phyloP scores from a whole-genome alignment of 2,888 invertebrate species.

The Limnephilus lunatus region DNA sequence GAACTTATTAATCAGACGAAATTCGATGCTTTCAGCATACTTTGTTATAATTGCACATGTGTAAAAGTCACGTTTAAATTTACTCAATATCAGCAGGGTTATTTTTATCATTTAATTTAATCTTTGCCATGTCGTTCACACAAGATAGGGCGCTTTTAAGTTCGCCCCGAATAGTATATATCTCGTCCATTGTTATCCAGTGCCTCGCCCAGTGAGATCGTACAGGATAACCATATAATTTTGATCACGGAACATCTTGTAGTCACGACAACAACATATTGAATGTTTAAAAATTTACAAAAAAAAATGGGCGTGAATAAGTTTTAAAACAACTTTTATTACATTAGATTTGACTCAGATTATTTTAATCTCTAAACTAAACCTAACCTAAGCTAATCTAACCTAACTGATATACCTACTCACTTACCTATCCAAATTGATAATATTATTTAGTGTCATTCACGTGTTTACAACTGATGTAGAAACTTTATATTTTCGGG shows the following conservation, averaged over 20 bases:
- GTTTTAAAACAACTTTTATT: background rate
- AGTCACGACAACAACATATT: background rate
- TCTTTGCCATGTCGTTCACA: slow-evolving; percentile 4
- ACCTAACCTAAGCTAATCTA: no score
- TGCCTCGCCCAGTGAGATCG: background rate
- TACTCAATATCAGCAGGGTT: background rate
- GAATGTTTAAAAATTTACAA: background rate
- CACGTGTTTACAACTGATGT: background rate
- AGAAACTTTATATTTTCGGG: background rate
- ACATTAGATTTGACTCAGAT: background rate
- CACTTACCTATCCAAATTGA: background rate
- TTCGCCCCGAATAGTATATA: background rate
- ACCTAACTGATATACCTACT: background rate
- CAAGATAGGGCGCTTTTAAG: background rate
- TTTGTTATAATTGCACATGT: background rate
- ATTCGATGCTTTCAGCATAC: background rate
- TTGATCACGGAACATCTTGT: background rate
- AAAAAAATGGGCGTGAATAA: background rate
- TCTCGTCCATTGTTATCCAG: background rate
- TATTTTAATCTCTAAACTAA: background rate
- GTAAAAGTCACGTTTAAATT: background rate
- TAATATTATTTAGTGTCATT: background rate
- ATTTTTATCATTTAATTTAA: slow-evolving; percentile 20
- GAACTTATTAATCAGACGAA: background rate
- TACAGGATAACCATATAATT: background rate